A percentile compares a stretch with the other conserved stretches of the same genome.
Conservation (phyloP, 23 tunicate species). For the Ciona savignyi region DNA sequence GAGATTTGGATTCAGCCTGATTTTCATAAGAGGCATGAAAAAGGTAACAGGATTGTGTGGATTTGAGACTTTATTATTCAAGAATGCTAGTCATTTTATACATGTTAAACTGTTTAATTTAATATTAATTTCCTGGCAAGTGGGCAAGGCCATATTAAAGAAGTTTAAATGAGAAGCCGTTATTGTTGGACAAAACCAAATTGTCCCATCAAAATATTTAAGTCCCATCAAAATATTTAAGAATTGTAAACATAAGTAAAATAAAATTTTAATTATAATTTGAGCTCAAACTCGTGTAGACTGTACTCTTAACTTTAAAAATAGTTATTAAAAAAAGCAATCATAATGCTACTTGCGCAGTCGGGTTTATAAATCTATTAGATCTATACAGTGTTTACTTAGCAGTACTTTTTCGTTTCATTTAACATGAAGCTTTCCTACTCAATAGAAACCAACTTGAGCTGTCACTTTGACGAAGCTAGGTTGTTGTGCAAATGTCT, state of each 20-base stretch:
- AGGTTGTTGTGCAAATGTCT: conserved; percentile 65
- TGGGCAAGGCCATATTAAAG: too few species aligned
- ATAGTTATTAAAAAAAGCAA: neutral
- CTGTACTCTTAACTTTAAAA: neutral
- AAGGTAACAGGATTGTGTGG: conserved; percentile 26
- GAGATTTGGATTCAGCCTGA: conserved; percentile 66
- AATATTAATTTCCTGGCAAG: too few species aligned
- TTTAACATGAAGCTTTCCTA: too few species aligned
- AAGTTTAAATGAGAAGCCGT: too few species aligned
- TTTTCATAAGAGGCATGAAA: conserved; percentile 37
- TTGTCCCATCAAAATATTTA: neutral
- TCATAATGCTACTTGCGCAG: too few species aligned
- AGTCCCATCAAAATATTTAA: neutral
- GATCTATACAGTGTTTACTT: neutral
- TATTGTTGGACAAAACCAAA: too few species aligned
- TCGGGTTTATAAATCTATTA: too few species aligned
- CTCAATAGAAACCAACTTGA: conserved; percentile 20
- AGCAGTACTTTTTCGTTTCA: neutral
- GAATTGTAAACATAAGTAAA: neutral
- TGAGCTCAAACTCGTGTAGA: neutral
- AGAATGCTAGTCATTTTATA: too few species aligned
- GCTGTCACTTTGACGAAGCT: conserved; percentile 44
- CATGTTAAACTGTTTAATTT: too few species aligned
- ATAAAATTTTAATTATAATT: neutral
- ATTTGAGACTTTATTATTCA: neutral